phyloP scores from a whole-genome alignment of 2,888 invertebrate genomes.

The Brachyopa scutellaris region DNA sequence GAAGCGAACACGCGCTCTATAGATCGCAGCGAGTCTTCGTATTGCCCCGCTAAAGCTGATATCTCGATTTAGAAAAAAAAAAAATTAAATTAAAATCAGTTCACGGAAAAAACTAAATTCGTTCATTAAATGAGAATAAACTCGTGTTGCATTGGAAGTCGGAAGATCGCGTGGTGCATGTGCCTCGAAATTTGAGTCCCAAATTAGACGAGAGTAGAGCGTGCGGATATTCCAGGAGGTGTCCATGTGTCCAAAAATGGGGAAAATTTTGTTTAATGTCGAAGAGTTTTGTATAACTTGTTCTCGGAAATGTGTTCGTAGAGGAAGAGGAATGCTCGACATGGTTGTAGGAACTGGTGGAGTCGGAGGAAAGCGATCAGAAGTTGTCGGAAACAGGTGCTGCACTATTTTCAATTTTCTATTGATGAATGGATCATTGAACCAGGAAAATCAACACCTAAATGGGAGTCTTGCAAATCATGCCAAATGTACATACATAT shows the following conservation, averaged over 20 bases:
- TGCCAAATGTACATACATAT: no score
- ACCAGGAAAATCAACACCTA: constrained; percentile 3
- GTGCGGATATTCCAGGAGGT: constrained; percentile 48
- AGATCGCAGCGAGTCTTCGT: constrained; percentile 16
- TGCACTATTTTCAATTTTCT: constrained; percentile 1
- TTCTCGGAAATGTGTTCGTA: constrained; percentile 45
- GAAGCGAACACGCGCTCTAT: constrained; percentile 67
- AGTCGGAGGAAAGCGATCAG: not conserved
- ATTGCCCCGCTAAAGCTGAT: constrained; percentile 36
- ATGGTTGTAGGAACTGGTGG: constrained; percentile 16
- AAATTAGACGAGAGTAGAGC: constrained; percentile 40
- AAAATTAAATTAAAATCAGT: constrained; percentile 60
- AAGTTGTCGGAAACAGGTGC: constrained; percentile 31
- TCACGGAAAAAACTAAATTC: constrained; percentile 52
- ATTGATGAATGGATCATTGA: constrained; percentile 23
- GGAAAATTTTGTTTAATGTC: constrained; percentile 10
- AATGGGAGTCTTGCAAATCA: no score
- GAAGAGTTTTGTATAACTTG: constrained; percentile 41
- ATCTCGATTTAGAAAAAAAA: constrained; percentile 51
- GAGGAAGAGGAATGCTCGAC: constrained; percentile 18
- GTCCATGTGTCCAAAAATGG: constrained; percentile 65
- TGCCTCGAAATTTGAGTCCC: constrained; percentile 31
- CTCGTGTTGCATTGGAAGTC: constrained; percentile 63
- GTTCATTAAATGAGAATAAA: constrained; percentile 67
- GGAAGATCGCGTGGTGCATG: constrained; percentile 27